Percentiles rank a stretch among this genome's conserved stretches.
Conservation (phyloP, 2,113 vertebrate species). For the Crotalus horridus region DNA sequence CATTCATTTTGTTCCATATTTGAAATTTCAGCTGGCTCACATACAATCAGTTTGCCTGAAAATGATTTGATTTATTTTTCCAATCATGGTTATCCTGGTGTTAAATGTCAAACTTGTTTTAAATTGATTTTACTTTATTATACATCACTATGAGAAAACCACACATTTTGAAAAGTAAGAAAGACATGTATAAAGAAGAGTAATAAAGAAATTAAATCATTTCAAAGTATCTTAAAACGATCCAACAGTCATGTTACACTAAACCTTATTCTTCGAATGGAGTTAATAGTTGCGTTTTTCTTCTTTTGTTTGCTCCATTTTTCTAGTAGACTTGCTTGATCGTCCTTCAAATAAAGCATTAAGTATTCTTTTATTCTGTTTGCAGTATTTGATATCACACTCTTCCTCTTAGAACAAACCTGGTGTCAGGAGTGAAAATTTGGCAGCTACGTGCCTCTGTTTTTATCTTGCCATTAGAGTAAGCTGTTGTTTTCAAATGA, state of each 20-base stretch:
- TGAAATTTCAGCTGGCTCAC: neutral
- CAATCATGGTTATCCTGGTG: neutral
- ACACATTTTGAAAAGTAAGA: neutral
- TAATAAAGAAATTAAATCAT: neutral
- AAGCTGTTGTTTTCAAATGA: no score
- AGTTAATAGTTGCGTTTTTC: neutral
- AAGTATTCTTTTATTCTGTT: neutral
- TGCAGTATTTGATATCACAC: neutral
- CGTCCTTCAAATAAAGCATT: neutral
- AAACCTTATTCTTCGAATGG: neutral
- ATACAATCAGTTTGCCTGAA: neutral
- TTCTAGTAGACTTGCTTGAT: neutral
- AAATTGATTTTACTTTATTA: neutral
- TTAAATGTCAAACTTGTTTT: neutral
- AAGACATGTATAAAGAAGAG: neutral
- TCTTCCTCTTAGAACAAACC: neutral
- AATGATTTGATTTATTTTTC: neutral
- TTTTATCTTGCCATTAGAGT: no score
- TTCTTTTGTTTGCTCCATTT: neutral
- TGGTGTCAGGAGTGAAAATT: no score
- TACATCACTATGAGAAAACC: neutral
- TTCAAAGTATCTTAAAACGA: neutral
- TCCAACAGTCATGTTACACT: neutral
- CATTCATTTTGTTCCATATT: neutral
- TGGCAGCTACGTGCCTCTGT: no score